These are phyloP conservation scores for Gonatopus flavifemur DNA, from an alignment of 1,140 invertebrate genomes.

Conservation along the genomic window DNA sequence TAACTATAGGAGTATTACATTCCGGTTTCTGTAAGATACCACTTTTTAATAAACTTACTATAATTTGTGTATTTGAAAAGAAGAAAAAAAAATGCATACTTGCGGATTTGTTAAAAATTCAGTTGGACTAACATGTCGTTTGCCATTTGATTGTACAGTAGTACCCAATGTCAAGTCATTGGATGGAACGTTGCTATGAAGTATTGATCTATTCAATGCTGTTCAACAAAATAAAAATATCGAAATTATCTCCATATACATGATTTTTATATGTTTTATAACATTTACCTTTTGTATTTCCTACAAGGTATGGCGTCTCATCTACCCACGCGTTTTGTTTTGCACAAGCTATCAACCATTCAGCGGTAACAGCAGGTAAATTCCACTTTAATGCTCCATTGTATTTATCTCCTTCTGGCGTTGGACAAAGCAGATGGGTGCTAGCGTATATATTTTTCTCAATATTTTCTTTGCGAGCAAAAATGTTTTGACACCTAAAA, in stretches of 20 bases:
- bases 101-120: too few relatives aligned
- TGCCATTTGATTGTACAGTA: too few relatives aligned
- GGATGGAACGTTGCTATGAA: too few relatives aligned
- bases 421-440: slow-evolving; percentile 78
- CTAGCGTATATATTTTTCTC: slow-evolving; percentile 49
- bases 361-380: slow-evolving; percentile 71
- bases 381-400: slow-evolving; percentile 81
- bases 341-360: slow-evolving; percentile 78
- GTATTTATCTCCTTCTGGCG: slow-evolving; percentile 78
- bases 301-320: slow-evolving; percentile 65
- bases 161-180: too few relatives aligned
- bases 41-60: too few relatives aligned
- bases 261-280: neutral
- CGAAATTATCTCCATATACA: neutral
- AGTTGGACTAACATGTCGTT: too few relatives aligned
- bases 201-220: too few relatives aligned
- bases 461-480: slow-evolving; percentile 60
- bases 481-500: slow-evolving; percentile 63
- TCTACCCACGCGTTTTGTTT: slow-evolving; percentile 56
- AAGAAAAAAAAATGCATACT: slow-evolving; percentile 13
- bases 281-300: slow-evolving; percentile 55
- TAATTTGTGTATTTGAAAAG: too few relatives aligned
- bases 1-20: slow-evolving; percentile 39
- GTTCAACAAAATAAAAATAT: too few relatives aligned
- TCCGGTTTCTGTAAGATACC: too few relatives aligned